phyloP scores from a whole-genome alignment of 2,113 vertebrate genomes.

The Ptyas mucosa region DNA sequence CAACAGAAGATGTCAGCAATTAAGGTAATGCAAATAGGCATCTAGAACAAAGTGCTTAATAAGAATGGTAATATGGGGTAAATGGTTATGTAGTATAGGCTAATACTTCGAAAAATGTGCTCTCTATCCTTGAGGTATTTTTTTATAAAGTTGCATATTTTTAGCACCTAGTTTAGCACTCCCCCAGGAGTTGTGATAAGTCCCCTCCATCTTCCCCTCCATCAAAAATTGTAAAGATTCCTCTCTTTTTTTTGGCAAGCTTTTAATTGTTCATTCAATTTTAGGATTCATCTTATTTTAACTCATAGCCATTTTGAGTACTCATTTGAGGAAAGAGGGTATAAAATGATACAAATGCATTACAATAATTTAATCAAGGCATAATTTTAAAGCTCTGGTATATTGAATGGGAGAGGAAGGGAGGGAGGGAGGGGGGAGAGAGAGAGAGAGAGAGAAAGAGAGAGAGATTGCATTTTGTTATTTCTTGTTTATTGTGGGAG shows the following conservation, averaged over 20 bases:
- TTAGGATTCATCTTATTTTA: neutral
- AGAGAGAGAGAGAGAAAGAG: no score
- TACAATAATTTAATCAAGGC: neutral
- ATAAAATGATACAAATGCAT: neutral
- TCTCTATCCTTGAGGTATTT: neutral
- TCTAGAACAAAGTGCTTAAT: neutral
- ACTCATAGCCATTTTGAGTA: neutral
- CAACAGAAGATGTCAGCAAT: neutral
- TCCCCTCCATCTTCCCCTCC: neutral
- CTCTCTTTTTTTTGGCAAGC: neutral
- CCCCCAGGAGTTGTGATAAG: neutral
- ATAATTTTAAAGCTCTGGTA: neutral
- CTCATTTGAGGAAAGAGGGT: neutral
- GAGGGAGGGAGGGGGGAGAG: no score
- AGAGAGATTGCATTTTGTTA: neutral
- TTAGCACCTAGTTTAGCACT: neutral
- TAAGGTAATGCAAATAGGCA: neutral
- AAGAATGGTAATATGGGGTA: neutral
- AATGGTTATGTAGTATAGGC: neutral
- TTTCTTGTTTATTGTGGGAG: neutral
- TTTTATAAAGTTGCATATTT: neutral
- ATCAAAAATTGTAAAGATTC: neutral
- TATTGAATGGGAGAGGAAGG: no score
- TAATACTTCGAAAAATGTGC: neutral
- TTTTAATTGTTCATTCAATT: neutral